These are phyloP conservation scores for Peromyscus maniculatus DNA, from an alignment of 2,113 vertebrate species.

Conservation along the genomic window DNA sequence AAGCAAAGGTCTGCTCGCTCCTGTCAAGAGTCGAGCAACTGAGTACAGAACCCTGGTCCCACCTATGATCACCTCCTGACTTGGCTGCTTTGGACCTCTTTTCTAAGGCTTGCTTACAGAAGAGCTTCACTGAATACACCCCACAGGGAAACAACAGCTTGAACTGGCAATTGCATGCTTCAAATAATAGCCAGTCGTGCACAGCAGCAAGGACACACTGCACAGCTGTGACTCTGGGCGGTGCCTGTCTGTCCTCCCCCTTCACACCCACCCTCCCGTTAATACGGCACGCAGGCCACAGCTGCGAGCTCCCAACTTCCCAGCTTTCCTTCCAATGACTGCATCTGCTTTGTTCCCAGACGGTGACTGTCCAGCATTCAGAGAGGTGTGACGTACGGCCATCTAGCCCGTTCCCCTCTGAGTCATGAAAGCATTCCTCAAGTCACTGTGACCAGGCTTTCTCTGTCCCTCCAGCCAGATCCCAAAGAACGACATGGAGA, in stretches of 20 bases:
- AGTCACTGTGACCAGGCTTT: neutral
- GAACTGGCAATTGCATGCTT: slow-evolving; percentile 12
- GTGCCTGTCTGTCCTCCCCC: neutral
- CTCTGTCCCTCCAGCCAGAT: no score
- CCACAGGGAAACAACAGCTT: neutral
- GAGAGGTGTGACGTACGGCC: neutral
- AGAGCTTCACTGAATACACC: neutral
- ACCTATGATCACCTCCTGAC: neutral
- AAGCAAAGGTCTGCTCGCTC: neutral
- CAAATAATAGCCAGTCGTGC: neutral
- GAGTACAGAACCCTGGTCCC: neutral
- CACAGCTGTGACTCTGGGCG: neutral
- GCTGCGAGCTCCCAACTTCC: no score
- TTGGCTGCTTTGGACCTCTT: neutral
- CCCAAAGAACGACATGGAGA: no score
- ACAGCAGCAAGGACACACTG: neutral
- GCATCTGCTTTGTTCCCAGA: neutral
- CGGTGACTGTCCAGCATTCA: neutral
- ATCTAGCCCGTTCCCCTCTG: neutral
- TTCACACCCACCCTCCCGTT: neutral
- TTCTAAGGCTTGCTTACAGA: neutral
- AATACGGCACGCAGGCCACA: neutral
- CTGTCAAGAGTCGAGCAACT: neutral
- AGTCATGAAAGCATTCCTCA: neutral
- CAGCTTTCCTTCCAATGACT: neutral